A percentile compares a stretch with the other conserved stretches of the same genome.
Evolutionary conservation across 2,888 invertebrate genomes (phyloP).

Genomic region (Acleris holmiana): DNA sequence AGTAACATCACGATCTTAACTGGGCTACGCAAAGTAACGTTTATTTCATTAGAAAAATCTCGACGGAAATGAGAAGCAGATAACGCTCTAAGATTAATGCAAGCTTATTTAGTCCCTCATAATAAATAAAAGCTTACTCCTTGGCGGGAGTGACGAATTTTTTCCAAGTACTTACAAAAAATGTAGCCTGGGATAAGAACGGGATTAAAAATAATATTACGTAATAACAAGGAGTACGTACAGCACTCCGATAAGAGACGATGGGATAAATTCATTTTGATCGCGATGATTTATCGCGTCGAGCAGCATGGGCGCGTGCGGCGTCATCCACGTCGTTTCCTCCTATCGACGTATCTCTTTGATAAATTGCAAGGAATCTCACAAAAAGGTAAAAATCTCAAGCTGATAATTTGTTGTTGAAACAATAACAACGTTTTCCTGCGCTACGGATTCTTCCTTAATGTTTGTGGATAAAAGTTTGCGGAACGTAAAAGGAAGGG

Average conservation of each 20-base stretch:
- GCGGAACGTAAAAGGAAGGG: slow-evolving; percentile 33
- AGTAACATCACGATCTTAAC: not conserved
- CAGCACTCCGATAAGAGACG: slow-evolving; percentile 57
- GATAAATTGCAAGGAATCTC: slow-evolving; percentile 73
- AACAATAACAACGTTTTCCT: slow-evolving; percentile 43
- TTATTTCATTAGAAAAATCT: slow-evolving; percentile 30
- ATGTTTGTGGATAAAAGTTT: slow-evolving; percentile 50
- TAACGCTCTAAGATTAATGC: slow-evolving; percentile 37
- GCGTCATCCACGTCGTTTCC: slow-evolving; percentile 65
- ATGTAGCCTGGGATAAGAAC: slow-evolving; percentile 24
- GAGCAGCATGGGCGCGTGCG: slow-evolving; percentile 57
- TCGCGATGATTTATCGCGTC: slow-evolving; percentile 70
- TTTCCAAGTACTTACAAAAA: slow-evolving; percentile 24
- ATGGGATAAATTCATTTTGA: slow-evolving; percentile 64
- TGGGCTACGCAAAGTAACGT: slow-evolving; percentile 6
- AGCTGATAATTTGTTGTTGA: slow-evolving; percentile 43
- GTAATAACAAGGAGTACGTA: slow-evolving; percentile 53
- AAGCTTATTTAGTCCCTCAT: slow-evolving; percentile 34
- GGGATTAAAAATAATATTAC: slow-evolving; percentile 24
- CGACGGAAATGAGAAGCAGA: slow-evolving; percentile 35
- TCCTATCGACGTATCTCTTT: slow-evolving; percentile 64
- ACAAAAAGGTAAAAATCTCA: slow-evolving; percentile 60
- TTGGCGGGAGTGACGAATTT: slow-evolving; percentile 31
- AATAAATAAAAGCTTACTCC: slow-evolving; percentile 34
- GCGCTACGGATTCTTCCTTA: slow-evolving; percentile 40